These are phyloP conservation scores for Parazoanthus darwini DNA, from an alignment of 92 coral and sea anemone genomes.

Conservation along the genomic window DNA sequence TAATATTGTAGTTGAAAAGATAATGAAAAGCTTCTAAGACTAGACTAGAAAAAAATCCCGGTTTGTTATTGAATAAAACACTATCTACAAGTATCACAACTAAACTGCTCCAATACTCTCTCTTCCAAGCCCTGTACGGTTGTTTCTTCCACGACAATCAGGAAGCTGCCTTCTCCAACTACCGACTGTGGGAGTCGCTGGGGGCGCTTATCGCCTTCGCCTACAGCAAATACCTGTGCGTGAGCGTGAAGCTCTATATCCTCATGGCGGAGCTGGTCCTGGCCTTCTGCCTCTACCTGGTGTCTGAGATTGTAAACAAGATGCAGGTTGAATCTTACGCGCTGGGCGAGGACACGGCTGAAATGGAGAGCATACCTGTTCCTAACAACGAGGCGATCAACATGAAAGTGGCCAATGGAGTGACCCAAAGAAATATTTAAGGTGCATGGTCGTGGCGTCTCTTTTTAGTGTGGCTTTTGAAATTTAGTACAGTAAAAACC, in stretches of 20 bases:
- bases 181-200: conserved; percentile 97
- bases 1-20: no score
- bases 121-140: conserved; percentile 82
- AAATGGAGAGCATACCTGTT: neutral
- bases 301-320: conserved; percentile 57
- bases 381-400: no score
- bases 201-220: conserved; percentile 96
- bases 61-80: no score
- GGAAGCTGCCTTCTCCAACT: conserved; percentile 97
- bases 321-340: conserved; percentile 25
- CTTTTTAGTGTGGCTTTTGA: neutral
- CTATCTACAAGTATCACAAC: neutral
- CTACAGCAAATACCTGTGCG: conserved; percentile 79
- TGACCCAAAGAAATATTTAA: neutral
- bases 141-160: conserved; percentile 92
- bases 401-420: neutral
- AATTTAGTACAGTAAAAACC: neutral
- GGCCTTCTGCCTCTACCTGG: conserved; percentile 77
- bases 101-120: neutral
- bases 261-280: conserved; percentile 67
- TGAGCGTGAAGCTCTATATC: conserved; percentile 77
- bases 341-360: neutral
- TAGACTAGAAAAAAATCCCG: no score
- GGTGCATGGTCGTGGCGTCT: neutral
- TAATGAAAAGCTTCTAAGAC: no score